phyloP scores from a whole-genome alignment of 2,888 invertebrate species.

The Zeuzera pyrina region DNA sequence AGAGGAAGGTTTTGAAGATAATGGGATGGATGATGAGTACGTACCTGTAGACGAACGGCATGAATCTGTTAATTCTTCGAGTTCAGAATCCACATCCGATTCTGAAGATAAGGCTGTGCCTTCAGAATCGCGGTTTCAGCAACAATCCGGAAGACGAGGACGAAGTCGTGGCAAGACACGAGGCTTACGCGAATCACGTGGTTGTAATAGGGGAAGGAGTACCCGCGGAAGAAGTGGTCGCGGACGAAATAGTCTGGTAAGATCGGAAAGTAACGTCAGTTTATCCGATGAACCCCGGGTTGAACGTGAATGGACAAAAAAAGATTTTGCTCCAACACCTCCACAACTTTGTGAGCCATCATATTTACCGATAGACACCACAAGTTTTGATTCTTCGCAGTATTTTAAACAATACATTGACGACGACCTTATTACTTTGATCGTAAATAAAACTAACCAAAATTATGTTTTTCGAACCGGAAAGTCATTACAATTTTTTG shows the following conservation, averaged over 20 bases:
- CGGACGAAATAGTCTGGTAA: conserved; percentile 1
- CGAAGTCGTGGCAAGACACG: conserved; percentile 1
- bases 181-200: conserved; percentile 2
- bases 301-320: conserved; percentile 1
- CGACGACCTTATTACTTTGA: conserved; percentile 2
- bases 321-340: conserved; percentile 1
- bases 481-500: not conserved
- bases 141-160: conserved; percentile 2
- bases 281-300: conserved; percentile 2
- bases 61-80: conserved; percentile 2
- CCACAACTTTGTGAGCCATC: conserved; percentile 1
- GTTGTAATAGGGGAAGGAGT: conserved; percentile 3
- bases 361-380: conserved; percentile 2
- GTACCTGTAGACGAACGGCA: conserved; percentile 1
- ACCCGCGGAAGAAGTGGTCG: conserved; percentile 3
- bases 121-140: conserved; percentile 1
- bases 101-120: conserved; percentile 2
- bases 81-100: conserved; percentile 2
- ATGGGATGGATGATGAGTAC: conserved; percentile 2
- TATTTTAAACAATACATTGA: conserved; percentile 5
- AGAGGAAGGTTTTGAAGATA: conserved; percentile 3
- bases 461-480: not conserved
- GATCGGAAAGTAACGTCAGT: conserved; percentile 3
- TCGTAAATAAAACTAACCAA: conserved; percentile 3
- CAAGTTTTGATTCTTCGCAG: conserved; percentile 1